Percentiles rank a stretch among this genome's conserved stretches.
Evolutionary conservation across 2,113 vertebrate genomes (phyloP).

Genomic region (Tapirus terrestris): DNA sequence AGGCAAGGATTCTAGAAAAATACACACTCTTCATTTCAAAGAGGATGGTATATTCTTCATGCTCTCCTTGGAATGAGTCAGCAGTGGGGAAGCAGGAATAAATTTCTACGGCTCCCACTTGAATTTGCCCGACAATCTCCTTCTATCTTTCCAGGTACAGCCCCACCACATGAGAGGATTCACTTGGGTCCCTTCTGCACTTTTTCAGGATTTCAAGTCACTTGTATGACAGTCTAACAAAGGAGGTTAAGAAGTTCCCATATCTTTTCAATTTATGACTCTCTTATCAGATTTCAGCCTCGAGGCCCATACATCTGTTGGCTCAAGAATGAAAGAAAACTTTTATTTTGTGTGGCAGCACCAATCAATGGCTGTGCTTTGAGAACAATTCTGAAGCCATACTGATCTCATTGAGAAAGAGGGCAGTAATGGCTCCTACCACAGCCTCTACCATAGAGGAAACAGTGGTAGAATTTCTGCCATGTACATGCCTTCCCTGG

Average conservation of each 20-base stretch:
- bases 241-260: not conserved
- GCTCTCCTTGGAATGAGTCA: not conserved
- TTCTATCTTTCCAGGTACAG: not conserved
- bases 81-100: not conserved
- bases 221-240: not conserved
- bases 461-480: not conserved
- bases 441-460: not conserved
- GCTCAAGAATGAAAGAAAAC: not conserved
- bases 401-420: not conserved
- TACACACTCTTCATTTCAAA: not conserved
- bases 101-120: not conserved
- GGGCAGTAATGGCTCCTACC: fast-evolving
- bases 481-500: not conserved
- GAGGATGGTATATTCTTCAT: not conserved
- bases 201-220: not conserved
- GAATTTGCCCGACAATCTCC: not conserved
- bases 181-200: not conserved
- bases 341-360: not conserved
- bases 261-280: not conserved
- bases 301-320: not conserved
- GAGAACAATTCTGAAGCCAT: not conserved
- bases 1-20: not conserved
- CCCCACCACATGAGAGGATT: not conserved
- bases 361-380: not conserved
- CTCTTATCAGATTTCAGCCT: not conserved